These are phyloP conservation scores for Phthorimaea operculella DNA, from an alignment of 1,140 invertebrate species.

Conservation along the genomic window DNA sequence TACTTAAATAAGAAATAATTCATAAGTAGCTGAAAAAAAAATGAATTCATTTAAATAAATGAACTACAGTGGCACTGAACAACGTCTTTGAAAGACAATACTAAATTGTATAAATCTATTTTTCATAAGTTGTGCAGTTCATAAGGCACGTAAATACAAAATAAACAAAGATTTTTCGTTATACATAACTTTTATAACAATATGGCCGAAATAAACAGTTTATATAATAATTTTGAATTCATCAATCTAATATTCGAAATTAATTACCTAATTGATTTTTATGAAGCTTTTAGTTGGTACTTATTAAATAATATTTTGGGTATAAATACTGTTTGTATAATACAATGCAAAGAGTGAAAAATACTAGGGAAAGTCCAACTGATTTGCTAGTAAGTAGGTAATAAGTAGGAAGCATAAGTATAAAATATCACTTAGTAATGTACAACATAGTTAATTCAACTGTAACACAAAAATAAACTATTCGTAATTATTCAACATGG, in stretches of 20 bases:
- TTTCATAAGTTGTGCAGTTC: constrained; percentile 40
- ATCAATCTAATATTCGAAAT: constrained; percentile 8
- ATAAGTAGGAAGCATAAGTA: constrained; percentile 40
- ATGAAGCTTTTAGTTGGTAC: neutral
- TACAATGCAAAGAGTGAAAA: constrained; percentile 26
- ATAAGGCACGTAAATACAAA: constrained; percentile 32
- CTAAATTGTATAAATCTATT: constrained; percentile 32
- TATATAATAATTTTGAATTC: constrained; percentile 16
- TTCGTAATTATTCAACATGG: constrained; percentile 58
- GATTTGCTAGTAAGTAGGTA: constrained; percentile 12
- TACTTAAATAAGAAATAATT: constrained; percentile 22
- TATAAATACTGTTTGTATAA: constrained; percentile 43
- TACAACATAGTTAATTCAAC: constrained; percentile 38
- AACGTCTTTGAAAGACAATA: constrained; percentile 24
- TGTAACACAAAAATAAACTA: constrained; percentile 62
- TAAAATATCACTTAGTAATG: constrained; percentile 46
- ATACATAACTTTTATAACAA: constrained; percentile 10
- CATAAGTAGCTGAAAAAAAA: constrained; percentile 17
- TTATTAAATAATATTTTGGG: constrained; percentile 16
- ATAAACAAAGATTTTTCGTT: constrained; percentile 20
- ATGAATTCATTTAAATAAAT: constrained; percentile 6
- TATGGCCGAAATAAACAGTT: constrained; percentile 19
- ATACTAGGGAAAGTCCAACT: constrained; percentile 27
- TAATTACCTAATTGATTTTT: constrained; percentile 8
- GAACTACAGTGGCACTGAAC: constrained; percentile 53